phyloP scores from a whole-genome alignment of 2,113 vertebrate genomes.

The Vulpes vulpes region DNA sequence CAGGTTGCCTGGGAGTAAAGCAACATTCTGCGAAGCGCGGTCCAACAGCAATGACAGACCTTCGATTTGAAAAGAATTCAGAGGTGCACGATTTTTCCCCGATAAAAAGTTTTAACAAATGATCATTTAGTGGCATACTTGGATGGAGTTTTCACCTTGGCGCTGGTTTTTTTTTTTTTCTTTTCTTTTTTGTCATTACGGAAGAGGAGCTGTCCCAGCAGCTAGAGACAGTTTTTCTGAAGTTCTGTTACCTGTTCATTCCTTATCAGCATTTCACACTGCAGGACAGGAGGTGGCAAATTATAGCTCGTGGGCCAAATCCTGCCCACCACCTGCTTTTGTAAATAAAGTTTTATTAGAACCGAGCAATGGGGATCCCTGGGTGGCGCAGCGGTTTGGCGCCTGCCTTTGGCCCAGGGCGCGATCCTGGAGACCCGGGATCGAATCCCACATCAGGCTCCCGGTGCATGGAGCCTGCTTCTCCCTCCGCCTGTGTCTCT shows the following conservation, averaged over 20 bases:
- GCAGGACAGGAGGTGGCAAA: not conserved
- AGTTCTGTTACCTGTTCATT: rapidly evolving
- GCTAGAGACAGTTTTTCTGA: not conserved
- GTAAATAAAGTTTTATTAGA: not conserved
- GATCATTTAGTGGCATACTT: not conserved
- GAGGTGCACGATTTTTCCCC: rapidly evolving
- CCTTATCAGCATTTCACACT: not conserved
- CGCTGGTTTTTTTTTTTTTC: not conserved
- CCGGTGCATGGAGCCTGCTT: no score
- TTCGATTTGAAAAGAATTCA: not conserved
- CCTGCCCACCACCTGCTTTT: not conserved
- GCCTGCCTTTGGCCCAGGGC: no score
- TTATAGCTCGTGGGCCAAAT: no score
- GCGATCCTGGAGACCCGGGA: no score
- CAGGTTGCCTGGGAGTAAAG: not conserved
- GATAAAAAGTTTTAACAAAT: not conserved
- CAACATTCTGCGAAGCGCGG: rapidly evolving
- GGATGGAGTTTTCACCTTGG: not conserved
- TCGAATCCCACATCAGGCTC: no score
- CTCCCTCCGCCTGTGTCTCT: no score
- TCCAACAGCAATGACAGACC: rapidly evolving
- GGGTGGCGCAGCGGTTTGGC: no score
- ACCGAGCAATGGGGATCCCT: not conserved
- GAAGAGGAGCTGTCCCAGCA: no score
- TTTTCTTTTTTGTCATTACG: not conserved